A percentile compares a stretch with the other conserved stretches of the same genome.
phyloP scores from a whole-genome alignment of 1,140 invertebrate species.

The Dysdera silvatica region DNA sequence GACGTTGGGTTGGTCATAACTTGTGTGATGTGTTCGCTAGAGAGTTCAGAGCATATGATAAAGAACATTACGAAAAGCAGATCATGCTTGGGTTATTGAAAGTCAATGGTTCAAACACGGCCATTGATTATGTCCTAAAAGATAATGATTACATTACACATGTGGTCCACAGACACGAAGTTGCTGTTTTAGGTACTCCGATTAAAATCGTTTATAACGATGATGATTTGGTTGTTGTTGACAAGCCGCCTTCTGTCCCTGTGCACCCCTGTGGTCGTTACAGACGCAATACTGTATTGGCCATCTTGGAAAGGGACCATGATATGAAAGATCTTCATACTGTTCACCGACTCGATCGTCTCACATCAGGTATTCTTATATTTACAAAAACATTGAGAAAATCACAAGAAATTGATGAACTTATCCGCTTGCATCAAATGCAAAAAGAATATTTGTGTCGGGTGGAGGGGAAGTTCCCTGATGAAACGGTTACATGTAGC shows the following conservation, averaged over 20 bases:
- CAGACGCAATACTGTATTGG: slow-evolving; percentile 89
- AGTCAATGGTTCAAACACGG: slow-evolving; percentile 89
- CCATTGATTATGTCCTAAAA: slow-evolving; percentile 79
- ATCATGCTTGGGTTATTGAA: slow-evolving; percentile 64
- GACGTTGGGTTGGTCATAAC: slow-evolving; percentile 90
- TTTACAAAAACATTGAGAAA: slow-evolving; percentile 88
- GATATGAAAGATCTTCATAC: slow-evolving; percentile 43
- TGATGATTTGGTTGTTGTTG: slow-evolving; percentile 96
- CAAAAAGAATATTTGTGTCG: slow-evolving; percentile 95
- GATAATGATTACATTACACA: slow-evolving; percentile 92
- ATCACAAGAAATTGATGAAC: slow-evolving; percentile 84
- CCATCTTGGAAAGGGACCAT: slow-evolving; percentile 92
- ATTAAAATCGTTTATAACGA: slow-evolving; percentile 94
- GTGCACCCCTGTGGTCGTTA: slow-evolving; percentile 95
- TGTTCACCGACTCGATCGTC: slow-evolving; percentile 51
- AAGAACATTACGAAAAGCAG: slow-evolving; percentile 66
- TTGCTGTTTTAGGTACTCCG: slow-evolving; percentile 55
- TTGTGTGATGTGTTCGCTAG: slow-evolving; percentile 87
- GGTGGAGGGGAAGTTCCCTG: slow-evolving; percentile 92
- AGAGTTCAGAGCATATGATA: slow-evolving; percentile 87
- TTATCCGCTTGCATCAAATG: slow-evolving; percentile 82
- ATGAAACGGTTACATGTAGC: slow-evolving; percentile 69
- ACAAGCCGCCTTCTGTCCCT: slow-evolving; percentile 99
- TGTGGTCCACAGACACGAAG: slow-evolving; percentile 50
- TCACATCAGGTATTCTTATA: slow-evolving; percentile 68